phyloP scores from a whole-genome alignment of 2,113 vertebrate genomes.

The Callospermophilus lateralis region DNA sequence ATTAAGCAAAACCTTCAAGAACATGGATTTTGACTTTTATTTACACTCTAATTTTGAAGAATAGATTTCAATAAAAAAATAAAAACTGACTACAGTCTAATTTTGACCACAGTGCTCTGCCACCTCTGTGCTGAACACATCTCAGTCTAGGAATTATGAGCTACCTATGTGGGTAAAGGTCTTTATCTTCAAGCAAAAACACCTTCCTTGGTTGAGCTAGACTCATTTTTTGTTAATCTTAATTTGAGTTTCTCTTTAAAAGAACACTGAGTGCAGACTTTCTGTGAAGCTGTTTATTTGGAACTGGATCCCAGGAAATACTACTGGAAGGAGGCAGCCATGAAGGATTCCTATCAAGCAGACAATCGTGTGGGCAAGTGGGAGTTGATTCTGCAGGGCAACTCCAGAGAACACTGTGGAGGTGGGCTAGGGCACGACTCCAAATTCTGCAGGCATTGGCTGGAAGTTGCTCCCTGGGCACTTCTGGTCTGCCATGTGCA shows the following conservation, averaged over 20 bases:
- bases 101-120: too few relatives aligned
- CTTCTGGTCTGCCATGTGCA: too few relatives aligned
- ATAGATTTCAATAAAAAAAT: constrained; percentile 42
- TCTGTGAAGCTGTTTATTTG: neutral
- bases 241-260: neutral
- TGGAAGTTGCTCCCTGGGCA: neutral
- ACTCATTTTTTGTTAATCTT: neutral
- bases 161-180: neutral
- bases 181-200: neutral
- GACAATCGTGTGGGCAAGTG: neutral
- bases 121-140: neutral
- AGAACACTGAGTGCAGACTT: neutral
- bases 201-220: neutral
- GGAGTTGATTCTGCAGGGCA: neutral
- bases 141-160: neutral
- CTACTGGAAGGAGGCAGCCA: neutral
- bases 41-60: constrained; percentile 33
- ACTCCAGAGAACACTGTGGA: neutral
- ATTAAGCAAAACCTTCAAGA: neutral
- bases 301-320: neutral
- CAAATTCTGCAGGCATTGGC: neutral
- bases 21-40: neutral
- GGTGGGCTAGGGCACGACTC: too few relatives aligned
- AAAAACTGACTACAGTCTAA: neutral
- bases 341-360: neutral